Conservation (phyloP, 2,113 vertebrate species). For the Balaenoptera acutorostrata region DNA sequence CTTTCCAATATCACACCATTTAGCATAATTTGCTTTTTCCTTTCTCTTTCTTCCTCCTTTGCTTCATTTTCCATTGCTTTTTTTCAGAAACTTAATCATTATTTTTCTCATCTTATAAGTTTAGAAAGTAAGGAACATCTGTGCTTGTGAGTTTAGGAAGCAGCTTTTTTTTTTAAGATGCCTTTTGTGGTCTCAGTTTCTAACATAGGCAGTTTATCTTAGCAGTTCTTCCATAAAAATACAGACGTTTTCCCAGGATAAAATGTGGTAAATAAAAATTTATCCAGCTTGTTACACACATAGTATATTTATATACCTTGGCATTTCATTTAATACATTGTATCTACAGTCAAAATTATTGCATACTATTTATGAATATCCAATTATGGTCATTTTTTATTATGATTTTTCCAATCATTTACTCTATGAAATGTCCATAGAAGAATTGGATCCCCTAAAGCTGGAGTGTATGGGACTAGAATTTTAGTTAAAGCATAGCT, state of each 20-base stretch:
- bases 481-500: slow-evolving; percentile 2
- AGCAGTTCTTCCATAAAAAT: too few relatives aligned
- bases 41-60: not conserved
- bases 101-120: not conserved
- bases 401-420: not conserved
- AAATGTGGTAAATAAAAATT: not conserved
- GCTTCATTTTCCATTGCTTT: not conserved
- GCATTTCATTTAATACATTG: not conserved
- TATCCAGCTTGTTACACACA: not conserved
- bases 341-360: not conserved
- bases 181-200: not conserved
- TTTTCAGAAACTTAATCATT: not conserved
- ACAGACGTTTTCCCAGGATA: not conserved
- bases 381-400: not conserved
- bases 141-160: not conserved
- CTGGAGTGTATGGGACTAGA: not conserved
- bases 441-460: not conserved
- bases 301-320: not conserved
- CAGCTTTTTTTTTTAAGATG: not conserved
- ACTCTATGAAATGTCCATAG: not conserved
- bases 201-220: not conserved
- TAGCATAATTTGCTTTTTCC: not conserved
- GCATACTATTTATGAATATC: not conserved
- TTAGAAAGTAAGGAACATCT: not conserved
- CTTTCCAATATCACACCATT: not conserved